Conservation (phyloP, 2,797 vertebrate genomes). For the Lagorchestes hirsutus region DNA sequence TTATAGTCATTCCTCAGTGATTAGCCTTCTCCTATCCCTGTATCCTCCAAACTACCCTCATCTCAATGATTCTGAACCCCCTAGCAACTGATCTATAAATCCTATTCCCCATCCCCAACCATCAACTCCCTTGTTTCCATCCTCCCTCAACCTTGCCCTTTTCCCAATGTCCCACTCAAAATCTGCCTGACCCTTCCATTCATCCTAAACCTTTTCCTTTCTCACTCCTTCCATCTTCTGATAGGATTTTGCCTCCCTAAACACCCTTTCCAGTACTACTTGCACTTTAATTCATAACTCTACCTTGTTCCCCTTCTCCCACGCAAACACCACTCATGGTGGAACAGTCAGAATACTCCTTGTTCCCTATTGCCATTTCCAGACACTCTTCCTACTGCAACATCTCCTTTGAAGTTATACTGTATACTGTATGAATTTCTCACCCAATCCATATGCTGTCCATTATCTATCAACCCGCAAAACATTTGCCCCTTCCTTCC, state of each 20-base stretch:
- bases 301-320: neutral
- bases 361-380: neutral
- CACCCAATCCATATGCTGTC: neutral
- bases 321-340: neutral
- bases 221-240: neutral
- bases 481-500: neutral
- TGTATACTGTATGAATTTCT: neutral
- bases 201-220: neutral
- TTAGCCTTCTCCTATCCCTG: neutral
- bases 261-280: neutral
- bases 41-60: neutral
- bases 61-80: neutral
- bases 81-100: neutral
- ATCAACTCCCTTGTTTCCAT: neutral
- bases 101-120: neutral
- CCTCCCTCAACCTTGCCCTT: neutral
- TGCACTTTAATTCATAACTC: neutral
- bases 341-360: neutral
- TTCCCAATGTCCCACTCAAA: neutral
- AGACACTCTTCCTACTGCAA: neutral
- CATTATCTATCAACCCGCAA: neutral
- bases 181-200: neutral
- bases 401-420: neutral
- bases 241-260: neutral
- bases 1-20: neutral